phyloP scores from a whole-genome alignment of 2,113 vertebrate genomes.

The Nycticorax nycticorax region DNA sequence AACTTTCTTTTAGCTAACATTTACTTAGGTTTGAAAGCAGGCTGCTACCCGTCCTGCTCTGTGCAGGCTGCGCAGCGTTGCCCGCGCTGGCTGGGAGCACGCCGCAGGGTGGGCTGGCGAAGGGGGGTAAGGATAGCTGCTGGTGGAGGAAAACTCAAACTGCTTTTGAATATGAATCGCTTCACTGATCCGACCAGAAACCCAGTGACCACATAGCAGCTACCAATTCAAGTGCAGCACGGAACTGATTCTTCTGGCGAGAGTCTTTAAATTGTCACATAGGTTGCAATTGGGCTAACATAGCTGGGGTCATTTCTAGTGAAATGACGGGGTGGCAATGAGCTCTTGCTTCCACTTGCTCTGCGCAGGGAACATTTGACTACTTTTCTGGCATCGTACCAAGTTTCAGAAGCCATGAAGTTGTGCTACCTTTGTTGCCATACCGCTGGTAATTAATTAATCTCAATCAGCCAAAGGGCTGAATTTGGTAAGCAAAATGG shows the following conservation, averaged over 20 bases:
- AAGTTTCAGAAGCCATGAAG: not conserved
- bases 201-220: not conserved
- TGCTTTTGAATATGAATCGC: not conserved
- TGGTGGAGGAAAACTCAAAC: not conserved
- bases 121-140: not conserved
- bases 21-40: not conserved
- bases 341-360: not conserved
- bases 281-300: rapidly evolving
- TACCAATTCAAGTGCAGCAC: rapidly evolving
- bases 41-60: not conserved
- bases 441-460: rapidly evolving
- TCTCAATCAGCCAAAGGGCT: not conserved
- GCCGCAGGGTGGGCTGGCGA: not conserved
- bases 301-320: not conserved
- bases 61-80: rapidly evolving
- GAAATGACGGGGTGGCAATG: not conserved
- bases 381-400: not conserved
- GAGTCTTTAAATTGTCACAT: not conserved
- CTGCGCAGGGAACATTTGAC: rapidly evolving
- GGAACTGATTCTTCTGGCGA: rapidly evolving
- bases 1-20: not conserved
- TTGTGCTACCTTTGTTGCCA: not conserved
- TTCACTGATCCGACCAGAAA: not conserved
- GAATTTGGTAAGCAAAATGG: not conserved
- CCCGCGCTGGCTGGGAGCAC: rapidly evolving